Evolutionary conservation across 2,888 invertebrate species (phyloP), one percentile per base, ranked within the genome.

Genomic region (Zelleria hepariella): DNA sequence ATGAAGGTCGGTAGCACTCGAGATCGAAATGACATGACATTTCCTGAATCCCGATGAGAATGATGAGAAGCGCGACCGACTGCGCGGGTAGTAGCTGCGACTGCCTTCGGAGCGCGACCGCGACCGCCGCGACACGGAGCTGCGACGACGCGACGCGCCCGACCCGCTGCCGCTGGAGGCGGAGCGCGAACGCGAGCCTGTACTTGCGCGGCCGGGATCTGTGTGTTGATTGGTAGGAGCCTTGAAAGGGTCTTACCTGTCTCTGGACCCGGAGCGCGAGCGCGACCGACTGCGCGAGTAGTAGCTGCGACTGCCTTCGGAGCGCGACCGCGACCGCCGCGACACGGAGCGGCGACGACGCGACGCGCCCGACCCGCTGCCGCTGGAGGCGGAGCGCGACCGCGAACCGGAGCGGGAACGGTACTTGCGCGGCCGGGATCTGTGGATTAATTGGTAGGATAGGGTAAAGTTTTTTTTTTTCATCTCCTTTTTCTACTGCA

Each of bases 171-270:
- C 83, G 62, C 79, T 82, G 7, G 88, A 86, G 5, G 66, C 82
- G 6, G 91, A 90, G 7, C 91, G 89, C 2, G 93, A 92, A 15
- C 92, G 90, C 2, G 93, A 90, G 0, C 90, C 89, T 90, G 70
- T 93, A 93, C 65, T 92, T 91, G 66, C 93, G 91, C 0, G 92
- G 92, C 2, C 92, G 91, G 0, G 93, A 93, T 67, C 85, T 86
- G 68, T 62, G 52, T n/a, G n/a, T n/a, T n/a, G n/a, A n/a, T n/a
- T n/a, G n/a, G n/a, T n/a, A n/a, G n/a, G n/a, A n/a, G n/a, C n/a
- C n/a, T n/a, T n/a, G n/a, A 20, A 20, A 18, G n/a, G 32, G 25
- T 60, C 70, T 32, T 74, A 86, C 77, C 89, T 77, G 57, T 90
- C 91, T 58, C 89, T 86, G 25, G 90, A 91, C 62, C 83, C 89